These are phyloP conservation scores for Spodoptera exigua DNA, from an alignment of 2,888 invertebrate species.

Conservation along the genomic window DNA sequence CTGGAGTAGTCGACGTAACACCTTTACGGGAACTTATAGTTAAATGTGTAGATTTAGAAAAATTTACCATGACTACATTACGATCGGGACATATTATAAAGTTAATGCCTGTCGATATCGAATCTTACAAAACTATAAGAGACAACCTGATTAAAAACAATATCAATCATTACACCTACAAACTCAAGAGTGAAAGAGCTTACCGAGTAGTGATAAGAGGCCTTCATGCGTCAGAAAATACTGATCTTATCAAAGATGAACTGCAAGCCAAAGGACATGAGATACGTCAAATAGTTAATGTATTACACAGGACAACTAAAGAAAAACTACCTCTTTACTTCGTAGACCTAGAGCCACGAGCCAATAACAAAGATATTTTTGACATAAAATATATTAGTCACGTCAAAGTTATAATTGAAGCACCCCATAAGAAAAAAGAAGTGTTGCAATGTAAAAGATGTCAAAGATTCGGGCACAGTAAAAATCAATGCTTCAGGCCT, in stretches of 20 bases:
- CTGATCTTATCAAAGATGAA: constrained; percentile 8
- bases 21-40: background rate
- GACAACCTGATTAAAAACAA: background rate
- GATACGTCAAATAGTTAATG: constrained; percentile 14
- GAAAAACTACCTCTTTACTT: constrained; percentile 11
- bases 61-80: constrained; percentile 1
- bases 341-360: constrained; percentile 13
- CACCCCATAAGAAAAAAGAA: constrained; percentile 15
- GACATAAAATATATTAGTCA: constrained; percentile 2
- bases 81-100: constrained; percentile 8
- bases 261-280: constrained; percentile 8
- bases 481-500: constrained; percentile 6
- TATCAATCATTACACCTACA: constrained; percentile 10
- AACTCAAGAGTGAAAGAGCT: constrained; percentile 7
- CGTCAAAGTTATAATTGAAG: constrained; percentile 18
- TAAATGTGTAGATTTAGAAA: background rate
- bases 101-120: constrained; percentile 2
- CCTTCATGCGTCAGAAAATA: constrained; percentile 12
- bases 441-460: constrained; percentile 14
- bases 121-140: constrained; percentile 4
- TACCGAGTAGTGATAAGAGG: constrained; percentile 4
- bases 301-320: constrained; percentile 15
- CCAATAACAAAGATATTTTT: constrained; percentile 19
- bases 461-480: constrained; percentile 16
- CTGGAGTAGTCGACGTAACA: background rate